phyloP scores from a whole-genome alignment of 2,113 vertebrate genomes.

The Puntigrus tetrazona region DNA sequence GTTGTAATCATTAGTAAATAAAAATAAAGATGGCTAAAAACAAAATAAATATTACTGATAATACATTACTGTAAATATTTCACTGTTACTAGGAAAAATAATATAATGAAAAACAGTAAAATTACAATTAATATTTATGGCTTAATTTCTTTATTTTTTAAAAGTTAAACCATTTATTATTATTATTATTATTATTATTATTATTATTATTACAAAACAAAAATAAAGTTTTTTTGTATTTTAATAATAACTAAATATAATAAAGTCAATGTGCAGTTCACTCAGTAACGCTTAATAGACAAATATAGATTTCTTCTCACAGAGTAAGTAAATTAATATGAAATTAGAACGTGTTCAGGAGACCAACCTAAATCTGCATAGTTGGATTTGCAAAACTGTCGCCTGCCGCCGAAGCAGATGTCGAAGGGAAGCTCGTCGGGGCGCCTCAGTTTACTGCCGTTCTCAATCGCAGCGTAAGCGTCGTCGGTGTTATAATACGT shows the following conservation, averaged over 20 bases:
- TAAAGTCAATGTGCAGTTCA: not conserved
- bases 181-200: not conserved
- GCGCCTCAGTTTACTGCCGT: constrained; percentile 85
- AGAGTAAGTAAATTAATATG: not conserved
- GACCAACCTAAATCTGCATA: constrained; percentile 89
- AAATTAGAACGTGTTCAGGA: not conserved
- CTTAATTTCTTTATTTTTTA: not conserved
- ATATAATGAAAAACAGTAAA: too few relatives aligned
- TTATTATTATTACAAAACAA: too few relatives aligned
- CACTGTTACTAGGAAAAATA: too few relatives aligned
- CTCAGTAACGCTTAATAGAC: not conserved
- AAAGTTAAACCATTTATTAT: not conserved
- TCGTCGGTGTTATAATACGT: constrained; percentile 89
- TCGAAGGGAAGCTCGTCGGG: constrained; percentile 92
- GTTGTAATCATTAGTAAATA: too few relatives aligned
- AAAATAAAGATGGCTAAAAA: too few relatives aligned
- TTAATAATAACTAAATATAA: too few relatives aligned
- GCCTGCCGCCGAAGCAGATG: constrained; percentile 93
- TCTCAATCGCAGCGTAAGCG: constrained; percentile 91
- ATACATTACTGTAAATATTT: too few relatives aligned
- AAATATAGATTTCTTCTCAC: not conserved
- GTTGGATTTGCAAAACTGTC: constrained; percentile 90
- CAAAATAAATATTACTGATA: too few relatives aligned
- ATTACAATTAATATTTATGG: not conserved
- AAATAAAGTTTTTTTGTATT: too few relatives aligned